Percentiles rank a stretch among this genome's conserved stretches.
phyloP scores from a whole-genome alignment of 1,140 invertebrate species.

The Penaeus indicus region DNA sequence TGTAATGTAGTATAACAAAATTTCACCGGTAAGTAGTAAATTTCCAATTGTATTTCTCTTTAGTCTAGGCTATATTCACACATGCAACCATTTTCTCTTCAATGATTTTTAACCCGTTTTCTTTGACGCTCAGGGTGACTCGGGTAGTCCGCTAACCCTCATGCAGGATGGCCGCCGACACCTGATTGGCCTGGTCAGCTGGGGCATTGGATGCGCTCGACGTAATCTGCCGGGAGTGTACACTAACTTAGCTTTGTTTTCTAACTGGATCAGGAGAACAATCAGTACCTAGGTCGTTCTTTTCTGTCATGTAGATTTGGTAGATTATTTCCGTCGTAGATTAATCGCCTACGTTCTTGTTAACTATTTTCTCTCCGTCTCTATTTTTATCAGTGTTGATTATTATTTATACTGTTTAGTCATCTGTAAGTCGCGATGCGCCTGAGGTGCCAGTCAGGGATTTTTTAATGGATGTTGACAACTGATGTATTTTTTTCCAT shows the following conservation, averaged over 20 bases:
- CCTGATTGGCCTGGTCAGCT: conserved; percentile 72
- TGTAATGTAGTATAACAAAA: no score
- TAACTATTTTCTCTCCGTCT: no score
- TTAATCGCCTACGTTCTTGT: no score
- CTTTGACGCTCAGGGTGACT: conserved; percentile 51
- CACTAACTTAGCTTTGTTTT: conserved; percentile 67
- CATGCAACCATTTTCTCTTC: conserved; percentile 7
- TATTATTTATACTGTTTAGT: no score
- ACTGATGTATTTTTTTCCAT: no score
- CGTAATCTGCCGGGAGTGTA: conserved; percentile 69
- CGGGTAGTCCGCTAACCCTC: conserved; percentile 57
- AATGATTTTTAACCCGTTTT: conserved; percentile 27
- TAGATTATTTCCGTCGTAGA: no score
- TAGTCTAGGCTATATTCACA: background rate
- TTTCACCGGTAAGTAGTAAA: no score
- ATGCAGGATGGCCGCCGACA: conserved; percentile 66
- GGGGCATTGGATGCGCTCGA: conserved; percentile 71
- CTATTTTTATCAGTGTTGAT: no score
- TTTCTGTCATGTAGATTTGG: background rate
- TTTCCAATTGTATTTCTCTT: background rate
- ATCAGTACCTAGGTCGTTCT: conserved; percentile 1
- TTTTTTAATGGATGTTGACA: no score
- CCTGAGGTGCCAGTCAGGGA: no score
- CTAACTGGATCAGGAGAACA: conserved; percentile 38
- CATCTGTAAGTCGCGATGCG: no score